Evolutionary conservation across 2,113 vertebrate genomes (phyloP).

Genomic region (Neogale vison): DNA sequence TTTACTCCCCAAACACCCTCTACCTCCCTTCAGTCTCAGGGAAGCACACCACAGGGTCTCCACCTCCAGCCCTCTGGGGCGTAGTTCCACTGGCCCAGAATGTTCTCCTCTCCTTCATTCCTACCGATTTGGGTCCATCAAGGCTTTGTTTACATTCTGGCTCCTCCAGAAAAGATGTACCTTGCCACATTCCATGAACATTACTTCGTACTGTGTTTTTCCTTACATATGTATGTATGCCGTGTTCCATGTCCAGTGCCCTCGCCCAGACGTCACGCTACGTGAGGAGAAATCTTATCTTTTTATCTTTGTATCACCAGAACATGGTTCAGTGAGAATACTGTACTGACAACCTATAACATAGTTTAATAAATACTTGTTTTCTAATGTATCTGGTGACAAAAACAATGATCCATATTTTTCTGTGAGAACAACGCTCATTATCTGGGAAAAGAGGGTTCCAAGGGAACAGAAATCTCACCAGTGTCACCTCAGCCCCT

Average conservation of each 20-base stretch:
- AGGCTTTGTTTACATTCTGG: background rate
- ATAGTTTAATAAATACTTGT: background rate
- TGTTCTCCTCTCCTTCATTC: background rate
- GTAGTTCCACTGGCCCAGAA: background rate
- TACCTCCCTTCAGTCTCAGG: background rate
- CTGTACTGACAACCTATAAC: background rate
- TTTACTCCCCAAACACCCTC: background rate
- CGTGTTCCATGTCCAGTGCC: background rate
- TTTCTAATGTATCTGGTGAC: background rate
- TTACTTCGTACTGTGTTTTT: background rate
- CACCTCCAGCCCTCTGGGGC: background rate
- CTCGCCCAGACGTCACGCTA: background rate
- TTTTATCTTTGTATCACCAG: background rate
- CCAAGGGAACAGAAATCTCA: slow-evolving; percentile 11
- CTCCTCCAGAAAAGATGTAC: background rate
- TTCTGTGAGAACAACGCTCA: background rate
- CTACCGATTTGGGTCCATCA: background rate
- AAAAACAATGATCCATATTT: background rate
- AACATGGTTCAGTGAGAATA: background rate
- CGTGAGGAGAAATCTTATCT: background rate
- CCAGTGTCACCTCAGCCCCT: background rate
- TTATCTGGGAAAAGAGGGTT: background rate
- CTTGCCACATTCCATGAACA: background rate
- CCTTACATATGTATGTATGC: background rate
- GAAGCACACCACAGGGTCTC: background rate